phyloP scores from a whole-genome alignment of 2,888 invertebrate genomes.

The Spodoptera picta region DNA sequence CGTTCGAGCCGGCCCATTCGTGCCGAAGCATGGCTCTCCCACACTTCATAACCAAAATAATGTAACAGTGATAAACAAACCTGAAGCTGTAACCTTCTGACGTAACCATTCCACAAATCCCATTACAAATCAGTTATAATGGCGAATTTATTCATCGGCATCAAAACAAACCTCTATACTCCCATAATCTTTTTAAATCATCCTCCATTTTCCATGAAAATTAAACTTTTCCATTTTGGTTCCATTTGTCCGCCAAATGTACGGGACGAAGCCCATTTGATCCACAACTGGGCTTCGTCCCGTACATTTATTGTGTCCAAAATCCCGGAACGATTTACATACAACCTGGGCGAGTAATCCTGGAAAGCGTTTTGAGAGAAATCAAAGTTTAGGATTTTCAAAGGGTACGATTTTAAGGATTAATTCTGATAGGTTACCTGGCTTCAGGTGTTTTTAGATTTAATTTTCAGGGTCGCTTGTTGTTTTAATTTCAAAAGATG shows the following conservation, averaged over 20 bases:
- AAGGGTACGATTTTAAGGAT: slow-evolving; percentile 58
- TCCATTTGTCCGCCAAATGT: slow-evolving; percentile 65
- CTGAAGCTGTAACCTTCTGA: too few species aligned
- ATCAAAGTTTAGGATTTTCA: slow-evolving; percentile 64
- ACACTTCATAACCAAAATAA: too few species aligned
- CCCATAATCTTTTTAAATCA: slow-evolving; percentile 46
- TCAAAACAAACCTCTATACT: slow-evolving; percentile 19
- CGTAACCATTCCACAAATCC: too few species aligned
- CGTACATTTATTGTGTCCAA: slow-evolving; percentile 64
- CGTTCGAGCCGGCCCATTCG: too few species aligned
- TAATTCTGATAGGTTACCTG: slow-evolving; percentile 57
- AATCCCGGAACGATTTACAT: slow-evolving; percentile 69
- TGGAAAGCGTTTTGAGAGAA: slow-evolving; percentile 60
- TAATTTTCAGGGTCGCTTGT: slow-evolving; percentile 45
- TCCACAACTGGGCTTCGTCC: slow-evolving; percentile 57
- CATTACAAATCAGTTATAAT: too few species aligned
- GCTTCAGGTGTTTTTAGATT: slow-evolving; percentile 57
- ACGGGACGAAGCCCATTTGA: too few species aligned
- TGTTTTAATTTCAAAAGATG: slow-evolving; percentile 44
- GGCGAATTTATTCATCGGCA: slow-evolving; percentile 6
- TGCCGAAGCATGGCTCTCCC: too few species aligned
- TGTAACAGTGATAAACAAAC: too few species aligned
- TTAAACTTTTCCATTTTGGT: slow-evolving; percentile 61
- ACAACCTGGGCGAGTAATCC: slow-evolving; percentile 69
- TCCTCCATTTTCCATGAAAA: slow-evolving; percentile 50